Percentiles rank a stretch among this genome's conserved stretches.
Conservation (phyloP, 2,888 invertebrate species). For the Agriotes lineatus region DNA sequence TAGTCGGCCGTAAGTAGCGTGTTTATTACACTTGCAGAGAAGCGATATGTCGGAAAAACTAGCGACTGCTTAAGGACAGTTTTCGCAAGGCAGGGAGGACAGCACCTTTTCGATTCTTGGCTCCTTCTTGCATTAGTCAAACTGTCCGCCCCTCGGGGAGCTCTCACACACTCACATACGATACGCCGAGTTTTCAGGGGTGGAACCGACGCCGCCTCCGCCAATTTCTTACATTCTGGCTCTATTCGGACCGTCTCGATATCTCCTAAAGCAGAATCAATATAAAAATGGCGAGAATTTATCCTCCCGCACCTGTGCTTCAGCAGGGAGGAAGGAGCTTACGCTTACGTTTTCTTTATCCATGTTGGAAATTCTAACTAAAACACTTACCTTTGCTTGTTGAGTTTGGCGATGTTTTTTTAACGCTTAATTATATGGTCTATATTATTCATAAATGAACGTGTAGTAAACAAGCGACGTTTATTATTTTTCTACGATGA, state of each 20-base stretch:
- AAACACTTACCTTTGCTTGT: too few species aligned
- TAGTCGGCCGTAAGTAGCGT: not conserved
- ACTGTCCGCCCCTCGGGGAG: constrained; percentile 61
- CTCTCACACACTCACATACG: constrained; percentile 65
- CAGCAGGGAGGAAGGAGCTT: too few species aligned
- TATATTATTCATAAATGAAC: too few species aligned
- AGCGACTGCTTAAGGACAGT: not conserved
- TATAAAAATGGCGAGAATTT: constrained; percentile 60
- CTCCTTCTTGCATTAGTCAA: constrained; percentile 48
- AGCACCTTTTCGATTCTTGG: constrained; percentile 25
- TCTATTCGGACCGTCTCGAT: constrained; percentile 59
- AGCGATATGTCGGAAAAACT: not conserved
- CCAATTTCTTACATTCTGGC: constrained; percentile 48
- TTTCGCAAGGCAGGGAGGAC: not conserved
- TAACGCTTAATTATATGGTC: too few species aligned
- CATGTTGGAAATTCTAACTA: too few species aligned
- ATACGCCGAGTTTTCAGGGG: constrained; percentile 60
- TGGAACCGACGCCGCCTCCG: constrained; percentile 58
- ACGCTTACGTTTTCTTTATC: too few species aligned
- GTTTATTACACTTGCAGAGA: constrained; percentile 10
- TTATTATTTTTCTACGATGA: too few species aligned
- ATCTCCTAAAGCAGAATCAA: constrained; percentile 62
- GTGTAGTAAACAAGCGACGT: too few species aligned
- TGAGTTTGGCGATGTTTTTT: too few species aligned
- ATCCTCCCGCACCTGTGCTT: constrained; percentile 19